phyloP scores from a whole-genome alignment of 1,140 invertebrate genomes.

The Aphaenogaster floridana region DNA sequence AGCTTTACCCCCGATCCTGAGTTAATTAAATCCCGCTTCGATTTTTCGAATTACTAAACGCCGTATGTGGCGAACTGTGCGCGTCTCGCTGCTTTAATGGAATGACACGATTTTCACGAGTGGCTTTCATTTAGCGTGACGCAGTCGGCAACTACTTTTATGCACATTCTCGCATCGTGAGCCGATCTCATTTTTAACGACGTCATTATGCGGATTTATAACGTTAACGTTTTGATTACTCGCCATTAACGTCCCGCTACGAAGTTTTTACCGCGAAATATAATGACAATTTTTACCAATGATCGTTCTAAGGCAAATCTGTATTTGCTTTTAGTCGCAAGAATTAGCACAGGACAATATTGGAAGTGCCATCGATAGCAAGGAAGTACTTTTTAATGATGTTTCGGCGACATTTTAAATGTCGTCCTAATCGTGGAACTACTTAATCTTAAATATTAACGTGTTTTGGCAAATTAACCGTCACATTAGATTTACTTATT shows the following conservation, averaged over 20 bases:
- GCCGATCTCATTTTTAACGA: constrained; percentile 45
- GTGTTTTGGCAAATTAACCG: background rate
- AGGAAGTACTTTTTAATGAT: too few species aligned
- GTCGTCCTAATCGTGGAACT: background rate
- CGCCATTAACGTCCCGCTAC: background rate
- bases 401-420: background rate
- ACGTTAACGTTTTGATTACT: constrained; percentile 23
- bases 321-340: background rate
- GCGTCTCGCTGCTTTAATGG: constrained; percentile 28
- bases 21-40: constrained; percentile 60
- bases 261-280: background rate
- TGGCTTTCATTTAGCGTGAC: constrained; percentile 46
- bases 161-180: constrained; percentile 43
- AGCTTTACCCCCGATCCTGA: constrained; percentile 24
- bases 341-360: background rate
- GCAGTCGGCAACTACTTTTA: constrained; percentile 20
- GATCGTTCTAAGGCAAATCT: background rate
- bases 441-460: background rate
- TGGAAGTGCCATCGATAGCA: background rate
- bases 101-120: constrained; percentile 58
- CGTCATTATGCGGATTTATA: constrained; percentile 40
- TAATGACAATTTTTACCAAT: background rate
- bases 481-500: background rate
- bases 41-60: constrained; percentile 53
- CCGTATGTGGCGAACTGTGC: constrained; percentile 11